phyloP scores from a whole-genome alignment of 2,113 vertebrate species.

The Sceloporus tristichus region DNA sequence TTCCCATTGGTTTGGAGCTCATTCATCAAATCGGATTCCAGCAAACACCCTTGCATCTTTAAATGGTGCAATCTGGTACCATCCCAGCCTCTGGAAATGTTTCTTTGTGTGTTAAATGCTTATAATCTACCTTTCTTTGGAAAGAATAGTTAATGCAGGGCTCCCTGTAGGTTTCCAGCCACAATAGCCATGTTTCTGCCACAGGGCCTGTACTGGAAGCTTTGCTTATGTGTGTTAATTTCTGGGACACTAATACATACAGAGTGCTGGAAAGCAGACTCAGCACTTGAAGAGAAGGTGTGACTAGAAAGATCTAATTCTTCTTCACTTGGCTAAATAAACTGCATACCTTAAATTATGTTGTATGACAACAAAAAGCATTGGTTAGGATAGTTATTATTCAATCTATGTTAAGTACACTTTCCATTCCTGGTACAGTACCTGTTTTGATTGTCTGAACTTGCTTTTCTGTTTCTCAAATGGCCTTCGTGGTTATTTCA shows the following conservation, averaged over 20 bases:
- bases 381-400: neutral
- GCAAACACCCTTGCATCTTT: neutral
- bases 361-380: neutral
- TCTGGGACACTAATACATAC: neutral
- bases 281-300: neutral
- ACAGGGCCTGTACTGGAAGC: no score
- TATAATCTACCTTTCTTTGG: neutral
- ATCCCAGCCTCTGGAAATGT: neutral
- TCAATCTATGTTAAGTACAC: neutral
- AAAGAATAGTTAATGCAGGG: neutral
- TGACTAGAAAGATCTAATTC: neutral
- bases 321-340: neutral
- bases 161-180: no score
- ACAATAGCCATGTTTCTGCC: no score
- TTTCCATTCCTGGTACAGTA: neutral
- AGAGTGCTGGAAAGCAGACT: neutral
- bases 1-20: neutral
- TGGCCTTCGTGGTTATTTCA: no score
- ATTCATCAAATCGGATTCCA: neutral
- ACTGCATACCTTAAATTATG: neutral
- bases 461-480: neutral
- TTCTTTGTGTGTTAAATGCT: neutral
- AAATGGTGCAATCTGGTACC: neutral
- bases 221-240: neutral
- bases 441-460: neutral